These are phyloP conservation scores for Carettochelys insculpta DNA, from an alignment of 2,113 vertebrate genomes.

Conservation along the genomic window DNA sequence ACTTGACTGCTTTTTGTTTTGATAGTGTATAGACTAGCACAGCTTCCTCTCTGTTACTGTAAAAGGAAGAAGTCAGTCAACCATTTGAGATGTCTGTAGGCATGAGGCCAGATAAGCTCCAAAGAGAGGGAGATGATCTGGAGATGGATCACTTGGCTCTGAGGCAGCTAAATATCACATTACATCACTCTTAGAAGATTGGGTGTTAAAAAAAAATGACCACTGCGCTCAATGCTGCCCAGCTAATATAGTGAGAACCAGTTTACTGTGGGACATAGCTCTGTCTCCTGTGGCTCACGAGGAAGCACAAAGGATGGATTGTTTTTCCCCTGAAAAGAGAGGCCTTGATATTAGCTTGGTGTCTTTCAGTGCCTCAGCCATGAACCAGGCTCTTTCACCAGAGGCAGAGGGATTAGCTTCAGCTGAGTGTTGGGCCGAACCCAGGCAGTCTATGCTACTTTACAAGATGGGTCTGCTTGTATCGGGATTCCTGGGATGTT, in stretches of 20 bases:
- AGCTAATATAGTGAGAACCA: background rate
- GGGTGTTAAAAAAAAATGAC: background rate
- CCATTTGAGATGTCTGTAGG: background rate
- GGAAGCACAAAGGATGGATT: background rate
- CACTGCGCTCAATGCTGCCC: background rate
- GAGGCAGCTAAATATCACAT: background rate
- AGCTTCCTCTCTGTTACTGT: too few relatives aligned
- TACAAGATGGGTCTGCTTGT: background rate
- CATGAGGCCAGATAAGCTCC: background rate
- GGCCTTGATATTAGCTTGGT: background rate
- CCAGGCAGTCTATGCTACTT: accelerated
- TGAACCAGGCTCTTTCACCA: background rate
- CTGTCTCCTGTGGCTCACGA: background rate
- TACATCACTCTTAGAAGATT: background rate
- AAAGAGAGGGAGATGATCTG: background rate
- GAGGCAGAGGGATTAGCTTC: background rate
- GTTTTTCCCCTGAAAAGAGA: background rate
- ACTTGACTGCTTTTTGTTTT: too few relatives aligned
- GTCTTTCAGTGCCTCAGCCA: background rate
- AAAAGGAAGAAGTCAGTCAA: background rate
- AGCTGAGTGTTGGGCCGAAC: background rate
- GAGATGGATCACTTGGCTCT: background rate
- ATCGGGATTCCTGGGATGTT: background rate
- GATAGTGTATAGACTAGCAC: too few relatives aligned
- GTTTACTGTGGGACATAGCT: background rate